Evolutionary conservation across 2,888 invertebrate genomes (phyloP), one percentile per base, ranked within the genome.

Genomic region (Cataglyphis rosenhaueri): DNA sequence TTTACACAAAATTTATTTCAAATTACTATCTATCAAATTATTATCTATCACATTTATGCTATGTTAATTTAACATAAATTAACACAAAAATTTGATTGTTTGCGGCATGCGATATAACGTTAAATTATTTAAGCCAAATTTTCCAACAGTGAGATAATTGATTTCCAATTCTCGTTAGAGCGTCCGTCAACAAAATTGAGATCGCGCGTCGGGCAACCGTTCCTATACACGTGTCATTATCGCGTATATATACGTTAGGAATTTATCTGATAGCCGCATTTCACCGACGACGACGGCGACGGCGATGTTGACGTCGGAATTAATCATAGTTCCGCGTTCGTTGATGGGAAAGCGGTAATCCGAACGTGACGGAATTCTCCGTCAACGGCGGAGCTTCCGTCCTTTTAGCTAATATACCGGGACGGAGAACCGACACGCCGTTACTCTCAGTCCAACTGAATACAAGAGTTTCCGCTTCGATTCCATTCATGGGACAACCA

Each of bases 401-500:
- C 59, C 35, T 70, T 78, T 71, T 59, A 59, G 44, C 15, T 82
- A 73, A 82, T 73, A 52, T 32, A 52, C 29, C 29, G 66, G 70
- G 41, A 35, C 73, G 44, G 57, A 4, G 57, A 6, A 35, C 32
- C 55, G 64, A 83, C 76, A 73, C 59, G 38, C 57, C 73, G 87
- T 87, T 82, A 82, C 74, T 61, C 71, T 18, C 59, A 55, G 64
- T 59, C 68, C 76, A 68, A 84, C 75, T 79, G 79, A 73, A 81
- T 61, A 78, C 78, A 83, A 83, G 82, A 83, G 83, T 70, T 86
- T 68, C 85, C 83, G 83, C 82, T 86, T 85, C 75, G 86, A 84
- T 86, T 86, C 88, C 88, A 91, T 90, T 91, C 87, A 87, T 82
- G 87, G 86, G 35, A 79, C 71, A 86, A 88, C 85, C 86, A 91